phyloP scores from a whole-genome alignment of 1,140 invertebrate genomes.

The Pantala flavescens region DNA sequence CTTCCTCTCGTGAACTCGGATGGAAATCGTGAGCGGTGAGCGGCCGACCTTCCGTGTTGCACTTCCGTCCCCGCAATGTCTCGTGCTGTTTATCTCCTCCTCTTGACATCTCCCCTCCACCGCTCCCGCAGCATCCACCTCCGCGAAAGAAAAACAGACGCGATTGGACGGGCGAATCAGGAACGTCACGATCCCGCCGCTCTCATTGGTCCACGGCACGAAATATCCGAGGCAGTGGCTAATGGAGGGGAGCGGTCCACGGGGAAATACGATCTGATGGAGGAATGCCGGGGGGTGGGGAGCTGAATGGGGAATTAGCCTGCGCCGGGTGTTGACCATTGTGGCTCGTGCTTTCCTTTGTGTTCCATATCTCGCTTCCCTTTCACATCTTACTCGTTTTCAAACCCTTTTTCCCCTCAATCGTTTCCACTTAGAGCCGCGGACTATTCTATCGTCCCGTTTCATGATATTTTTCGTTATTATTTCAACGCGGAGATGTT shows the following conservation, averaged over 20 bases:
- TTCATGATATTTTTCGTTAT: too few species aligned
- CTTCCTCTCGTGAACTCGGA: too few species aligned
- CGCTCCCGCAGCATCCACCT: neutral
- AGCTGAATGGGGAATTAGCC: neutral
- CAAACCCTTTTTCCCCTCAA: neutral
- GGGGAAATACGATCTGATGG: neutral
- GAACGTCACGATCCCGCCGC: neutral
- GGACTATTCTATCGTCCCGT: too few species aligned
- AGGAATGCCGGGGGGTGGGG: neutral
- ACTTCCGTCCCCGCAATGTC: neutral
- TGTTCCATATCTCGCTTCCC: neutral
- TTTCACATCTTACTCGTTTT: neutral
- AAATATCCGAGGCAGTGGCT: too few species aligned
- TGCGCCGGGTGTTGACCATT: neutral
- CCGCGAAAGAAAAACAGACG: neutral
- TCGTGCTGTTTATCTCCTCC: neutral
- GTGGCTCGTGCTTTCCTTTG: conserved; percentile 7
- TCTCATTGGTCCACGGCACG: neutral
- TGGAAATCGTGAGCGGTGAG: neutral
- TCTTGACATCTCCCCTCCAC: neutral
- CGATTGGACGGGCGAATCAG: neutral
- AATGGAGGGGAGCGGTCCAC: neutral
- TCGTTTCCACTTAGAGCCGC: too few species aligned
- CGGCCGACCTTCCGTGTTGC: neutral
- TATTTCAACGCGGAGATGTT: too few species aligned